These are phyloP conservation scores for Emmelina monodactyla DNA, from an alignment of 2,888 invertebrate genomes.

Conservation along the genomic window DNA sequence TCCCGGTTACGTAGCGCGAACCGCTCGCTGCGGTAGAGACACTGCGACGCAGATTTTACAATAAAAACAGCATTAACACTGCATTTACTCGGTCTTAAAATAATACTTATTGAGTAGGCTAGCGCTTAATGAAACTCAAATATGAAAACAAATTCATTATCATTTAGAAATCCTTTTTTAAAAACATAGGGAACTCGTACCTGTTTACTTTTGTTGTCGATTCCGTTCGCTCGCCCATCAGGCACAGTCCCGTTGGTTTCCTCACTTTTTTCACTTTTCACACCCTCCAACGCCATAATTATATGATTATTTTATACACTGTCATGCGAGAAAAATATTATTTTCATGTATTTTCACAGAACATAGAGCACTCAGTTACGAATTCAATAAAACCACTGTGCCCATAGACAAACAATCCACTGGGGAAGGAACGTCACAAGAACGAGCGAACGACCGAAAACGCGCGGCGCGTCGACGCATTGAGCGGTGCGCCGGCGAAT, in stretches of 20 bases:
- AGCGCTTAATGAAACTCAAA: too few relatives aligned
- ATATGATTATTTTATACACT: conserved; percentile 52
- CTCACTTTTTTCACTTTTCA: conserved; percentile 63
- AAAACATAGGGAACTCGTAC: too few relatives aligned
- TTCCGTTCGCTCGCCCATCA: conserved; percentile 63
- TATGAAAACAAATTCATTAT: too few relatives aligned
- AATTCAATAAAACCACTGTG: conserved; percentile 45
- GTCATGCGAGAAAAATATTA: conserved; percentile 45
- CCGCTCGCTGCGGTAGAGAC: too few relatives aligned
- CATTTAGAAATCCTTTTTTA: too few relatives aligned
- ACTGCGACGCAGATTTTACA: too few relatives aligned
- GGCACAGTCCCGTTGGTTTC: conserved; percentile 60
- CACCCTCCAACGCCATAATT: conserved; percentile 63
- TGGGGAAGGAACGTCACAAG: conserved; percentile 24
- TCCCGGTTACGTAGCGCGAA: too few relatives aligned
- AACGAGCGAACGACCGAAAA: conserved; percentile 49
- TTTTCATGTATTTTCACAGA: conserved; percentile 36
- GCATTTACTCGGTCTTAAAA: too few relatives aligned
- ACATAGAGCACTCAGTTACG: conserved; percentile 38
- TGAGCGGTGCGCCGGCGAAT: conserved; percentile 45
- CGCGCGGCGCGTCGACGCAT: conserved; percentile 34
- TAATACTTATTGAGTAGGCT: too few relatives aligned
- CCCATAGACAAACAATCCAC: conserved; percentile 43
- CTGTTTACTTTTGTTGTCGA: conserved; percentile 68
- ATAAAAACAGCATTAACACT: too few relatives aligned